Conservation (phyloP, 1,140 invertebrate species). For the Camponotus vicinus region DNA sequence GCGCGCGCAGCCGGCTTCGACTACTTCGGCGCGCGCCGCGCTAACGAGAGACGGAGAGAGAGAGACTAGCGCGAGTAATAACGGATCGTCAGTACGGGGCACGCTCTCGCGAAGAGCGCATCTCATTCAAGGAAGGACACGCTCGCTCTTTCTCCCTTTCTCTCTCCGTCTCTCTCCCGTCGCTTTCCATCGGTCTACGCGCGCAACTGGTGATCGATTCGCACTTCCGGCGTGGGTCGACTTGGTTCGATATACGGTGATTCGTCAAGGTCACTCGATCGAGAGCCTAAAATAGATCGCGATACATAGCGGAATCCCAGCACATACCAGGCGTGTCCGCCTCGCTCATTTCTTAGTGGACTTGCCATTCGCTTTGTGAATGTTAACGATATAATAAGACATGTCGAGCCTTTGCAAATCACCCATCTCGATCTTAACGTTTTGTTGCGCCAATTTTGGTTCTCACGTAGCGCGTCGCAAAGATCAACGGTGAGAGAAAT, state of each 20-base stretch:
- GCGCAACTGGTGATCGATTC: constrained; percentile 80
- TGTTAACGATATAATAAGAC: constrained; percentile 23
- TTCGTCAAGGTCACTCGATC: constrained; percentile 69
- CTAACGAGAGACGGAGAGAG: not conserved
- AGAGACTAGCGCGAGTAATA: constrained; percentile 30
- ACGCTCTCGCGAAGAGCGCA: constrained; percentile 79
- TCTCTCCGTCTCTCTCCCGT: constrained; percentile 28
- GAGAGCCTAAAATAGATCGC: constrained; percentile 43
- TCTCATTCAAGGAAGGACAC: constrained; percentile 35
- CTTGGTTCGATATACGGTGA: constrained; percentile 50
- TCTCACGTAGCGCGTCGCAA: constrained; percentile 22
- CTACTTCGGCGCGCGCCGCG: constrained; percentile 38
- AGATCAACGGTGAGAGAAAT: constrained; percentile 13
- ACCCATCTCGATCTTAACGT: not conserved
- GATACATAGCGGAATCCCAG: constrained; percentile 7
- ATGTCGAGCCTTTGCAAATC: not conserved
- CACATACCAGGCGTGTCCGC: not conserved
- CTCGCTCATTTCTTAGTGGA: not conserved
- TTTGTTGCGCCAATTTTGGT: constrained; percentile 31
- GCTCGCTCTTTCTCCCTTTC: constrained; percentile 11
- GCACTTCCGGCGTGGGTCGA: constrained; percentile 69
- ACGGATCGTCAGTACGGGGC: constrained; percentile 76
- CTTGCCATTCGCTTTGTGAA: not conserved
- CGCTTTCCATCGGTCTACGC: constrained; percentile 35
- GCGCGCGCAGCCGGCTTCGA: constrained; percentile 30